These are phyloP conservation scores for Callimorpha dominula DNA, from an alignment of 2,888 invertebrate genomes.

Conservation along the genomic window DNA sequence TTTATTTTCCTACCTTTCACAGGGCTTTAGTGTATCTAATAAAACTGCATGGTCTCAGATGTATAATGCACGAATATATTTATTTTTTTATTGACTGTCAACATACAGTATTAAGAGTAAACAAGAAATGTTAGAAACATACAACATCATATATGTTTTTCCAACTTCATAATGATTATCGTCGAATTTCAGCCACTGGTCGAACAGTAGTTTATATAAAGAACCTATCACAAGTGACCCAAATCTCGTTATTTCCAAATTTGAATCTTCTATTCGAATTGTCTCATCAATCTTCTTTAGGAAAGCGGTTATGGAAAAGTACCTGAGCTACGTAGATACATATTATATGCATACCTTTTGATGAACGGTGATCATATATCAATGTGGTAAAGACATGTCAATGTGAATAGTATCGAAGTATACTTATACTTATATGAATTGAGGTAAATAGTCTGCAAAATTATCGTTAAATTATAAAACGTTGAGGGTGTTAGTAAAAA, in stretches of 20 bases:
- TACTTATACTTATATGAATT: neutral
- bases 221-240: neutral
- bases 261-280: neutral
- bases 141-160: too few species aligned
- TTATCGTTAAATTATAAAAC: neutral
- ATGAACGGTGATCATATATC: neutral
- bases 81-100: too few species aligned
- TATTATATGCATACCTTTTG: neutral
- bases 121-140: too few species aligned
- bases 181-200: too few species aligned
- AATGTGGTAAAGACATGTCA: neutral
- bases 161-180: too few species aligned
- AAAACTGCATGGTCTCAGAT: too few species aligned
- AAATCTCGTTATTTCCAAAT: neutral
- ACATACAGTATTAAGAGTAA: too few species aligned
- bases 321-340: neutral
- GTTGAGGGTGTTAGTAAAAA: too few species aligned
- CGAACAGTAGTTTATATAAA: neutral
- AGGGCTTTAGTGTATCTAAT: too few species aligned
- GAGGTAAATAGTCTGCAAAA: neutral
- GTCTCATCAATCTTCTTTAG: conserved; percentile 11
- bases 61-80: too few species aligned
- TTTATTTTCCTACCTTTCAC: too few species aligned
- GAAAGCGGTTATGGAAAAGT: neutral
- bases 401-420: neutral